A percentile compares a stretch with the other conserved stretches of the same genome.
Conservation (phyloP, 2,797 vertebrate genomes). For the Pseudochromis fuscus region DNA sequence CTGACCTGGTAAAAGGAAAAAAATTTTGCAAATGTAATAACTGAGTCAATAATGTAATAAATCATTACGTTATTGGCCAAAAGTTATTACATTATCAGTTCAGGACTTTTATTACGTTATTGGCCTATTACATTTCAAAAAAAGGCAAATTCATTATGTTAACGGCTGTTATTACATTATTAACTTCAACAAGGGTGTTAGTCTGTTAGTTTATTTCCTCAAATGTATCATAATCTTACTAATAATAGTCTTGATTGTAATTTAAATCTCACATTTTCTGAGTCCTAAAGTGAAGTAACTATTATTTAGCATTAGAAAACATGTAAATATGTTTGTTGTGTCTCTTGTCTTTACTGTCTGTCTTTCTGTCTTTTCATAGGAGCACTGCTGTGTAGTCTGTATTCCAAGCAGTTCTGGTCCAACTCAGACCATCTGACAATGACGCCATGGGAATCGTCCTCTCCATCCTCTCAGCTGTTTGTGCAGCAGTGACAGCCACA, state of each 20-base stretch:
- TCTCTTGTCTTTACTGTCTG: not conserved
- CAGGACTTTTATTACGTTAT: too few species aligned
- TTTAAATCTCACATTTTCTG: not conserved
- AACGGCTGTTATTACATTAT: too few species aligned
- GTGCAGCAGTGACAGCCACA: conserved; percentile 58
- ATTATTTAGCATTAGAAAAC: not conserved
- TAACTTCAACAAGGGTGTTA: not conserved
- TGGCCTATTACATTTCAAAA: too few species aligned
- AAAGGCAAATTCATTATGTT: too few species aligned
- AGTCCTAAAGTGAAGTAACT: not conserved
- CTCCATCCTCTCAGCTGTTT: conserved; percentile 54
- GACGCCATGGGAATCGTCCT: conserved; percentile 63
- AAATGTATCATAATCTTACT: too few species aligned
- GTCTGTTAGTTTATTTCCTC: too few species aligned
- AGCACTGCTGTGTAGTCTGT: conserved; percentile 50
- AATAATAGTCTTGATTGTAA: too few species aligned
- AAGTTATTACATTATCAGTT: too few species aligned
- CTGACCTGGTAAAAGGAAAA: too few species aligned
- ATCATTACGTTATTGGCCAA: too few species aligned
- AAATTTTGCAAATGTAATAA: too few species aligned
- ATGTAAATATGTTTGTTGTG: not conserved
- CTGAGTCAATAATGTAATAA: too few species aligned
- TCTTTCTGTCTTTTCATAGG: conserved; percentile 33
- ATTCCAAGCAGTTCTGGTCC: conserved; percentile 66
- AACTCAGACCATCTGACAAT: conserved; percentile 47